Percentiles rank a stretch among this genome's conserved stretches.
phyloP scores from a whole-genome alignment of 2,797 vertebrate genomes.

The Hypotaenidia okinawae region DNA sequence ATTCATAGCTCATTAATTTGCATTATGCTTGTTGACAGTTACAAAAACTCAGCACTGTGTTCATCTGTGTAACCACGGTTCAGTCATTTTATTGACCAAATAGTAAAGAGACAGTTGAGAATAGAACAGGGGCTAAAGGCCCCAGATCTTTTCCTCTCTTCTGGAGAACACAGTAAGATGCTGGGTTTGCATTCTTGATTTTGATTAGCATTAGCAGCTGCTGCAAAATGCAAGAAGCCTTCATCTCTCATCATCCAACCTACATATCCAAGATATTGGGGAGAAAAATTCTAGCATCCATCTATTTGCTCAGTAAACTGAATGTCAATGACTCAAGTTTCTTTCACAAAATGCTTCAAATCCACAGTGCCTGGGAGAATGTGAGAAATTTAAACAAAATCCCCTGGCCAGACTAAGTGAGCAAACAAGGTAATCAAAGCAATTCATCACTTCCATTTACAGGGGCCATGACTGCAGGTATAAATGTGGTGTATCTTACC shows the following conservation, averaged over 20 bases:
- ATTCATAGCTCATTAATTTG: background rate
- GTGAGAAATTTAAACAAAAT: background rate
- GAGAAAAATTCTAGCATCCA: background rate
- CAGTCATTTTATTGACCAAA: background rate
- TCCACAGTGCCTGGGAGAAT: background rate
- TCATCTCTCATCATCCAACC: background rate
- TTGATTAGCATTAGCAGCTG: background rate
- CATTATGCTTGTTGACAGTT: background rate
- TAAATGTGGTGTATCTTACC: background rate
- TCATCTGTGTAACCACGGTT: background rate
- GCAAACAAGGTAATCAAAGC: background rate
- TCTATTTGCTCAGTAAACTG: background rate
- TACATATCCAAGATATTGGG: background rate
- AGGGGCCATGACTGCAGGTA: background rate
- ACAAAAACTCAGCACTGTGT: background rate
- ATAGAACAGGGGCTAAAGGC: background rate
- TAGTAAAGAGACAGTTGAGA: background rate
- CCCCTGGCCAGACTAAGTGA: background rate
- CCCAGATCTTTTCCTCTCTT: background rate
- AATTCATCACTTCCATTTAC: background rate
- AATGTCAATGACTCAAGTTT: background rate
- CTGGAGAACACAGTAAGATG: background rate
- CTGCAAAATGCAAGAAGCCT: background rate
- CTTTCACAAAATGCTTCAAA: background rate
- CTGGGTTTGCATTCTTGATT: background rate